Conservation (phyloP, 2,797 vertebrate species). For the Crypturellus tataupa region DNA sequence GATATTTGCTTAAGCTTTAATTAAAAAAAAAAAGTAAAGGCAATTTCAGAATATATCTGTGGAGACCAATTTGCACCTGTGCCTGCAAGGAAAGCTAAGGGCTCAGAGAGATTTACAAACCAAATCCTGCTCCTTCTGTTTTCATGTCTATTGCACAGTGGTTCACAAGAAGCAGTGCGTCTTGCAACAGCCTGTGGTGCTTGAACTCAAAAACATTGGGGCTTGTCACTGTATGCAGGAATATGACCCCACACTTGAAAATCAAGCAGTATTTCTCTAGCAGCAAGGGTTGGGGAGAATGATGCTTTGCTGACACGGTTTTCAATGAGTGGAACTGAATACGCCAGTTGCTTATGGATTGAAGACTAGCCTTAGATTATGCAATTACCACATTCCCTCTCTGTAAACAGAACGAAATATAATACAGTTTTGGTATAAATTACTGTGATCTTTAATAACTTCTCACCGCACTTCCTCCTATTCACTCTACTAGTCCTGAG, state of each 20-base stretch:
- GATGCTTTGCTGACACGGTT: background rate
- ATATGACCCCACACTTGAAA: background rate
- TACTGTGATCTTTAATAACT: background rate
- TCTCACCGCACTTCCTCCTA: background rate
- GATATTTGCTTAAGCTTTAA: background rate
- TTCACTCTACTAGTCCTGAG: constrained; percentile 40
- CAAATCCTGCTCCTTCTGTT: background rate
- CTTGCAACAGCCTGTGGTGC: background rate
- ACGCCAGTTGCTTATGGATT: background rate
- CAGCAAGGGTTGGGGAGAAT: background rate
- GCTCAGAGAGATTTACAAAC: background rate
- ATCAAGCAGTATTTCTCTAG: background rate
- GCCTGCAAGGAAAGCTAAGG: background rate
- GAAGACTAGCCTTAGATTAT: background rate
- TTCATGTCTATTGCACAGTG: background rate
- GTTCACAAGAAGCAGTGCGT: background rate
- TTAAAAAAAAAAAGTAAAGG: background rate
- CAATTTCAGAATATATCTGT: background rate
- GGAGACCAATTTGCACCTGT: background rate
- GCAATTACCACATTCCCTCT: background rate
- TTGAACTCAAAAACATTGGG: background rate
- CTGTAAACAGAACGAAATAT: background rate
- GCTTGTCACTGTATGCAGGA: fast-evolving
- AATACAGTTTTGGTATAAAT: background rate
- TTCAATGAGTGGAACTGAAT: background rate